These are phyloP conservation scores for Calyptomena viridis DNA, from an alignment of 2,113 vertebrate species.

Conservation along the genomic window DNA sequence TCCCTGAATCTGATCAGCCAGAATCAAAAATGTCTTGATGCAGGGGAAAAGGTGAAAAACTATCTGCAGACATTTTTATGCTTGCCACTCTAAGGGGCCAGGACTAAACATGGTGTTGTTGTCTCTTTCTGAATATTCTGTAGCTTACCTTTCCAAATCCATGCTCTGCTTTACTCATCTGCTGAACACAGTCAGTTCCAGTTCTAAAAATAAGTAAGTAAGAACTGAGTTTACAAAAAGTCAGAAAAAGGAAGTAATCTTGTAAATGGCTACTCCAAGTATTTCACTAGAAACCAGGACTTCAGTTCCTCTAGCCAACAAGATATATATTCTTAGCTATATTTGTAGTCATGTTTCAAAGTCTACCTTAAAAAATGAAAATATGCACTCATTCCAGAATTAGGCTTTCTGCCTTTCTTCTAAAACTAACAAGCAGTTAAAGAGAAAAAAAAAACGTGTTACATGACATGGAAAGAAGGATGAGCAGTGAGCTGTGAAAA, in stretches of 20 bases:
- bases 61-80: not conserved
- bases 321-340: not conserved
- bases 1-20: not conserved
- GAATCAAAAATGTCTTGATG: not conserved
- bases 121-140: not conserved
- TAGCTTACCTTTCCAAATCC: not conserved
- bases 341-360: not conserved
- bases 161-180: not conserved
- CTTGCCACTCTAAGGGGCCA: not conserved
- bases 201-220: not conserved
- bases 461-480: not conserved
- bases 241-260: not conserved
- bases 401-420: not conserved
- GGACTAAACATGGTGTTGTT: not conserved
- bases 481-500: not conserved
- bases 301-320: not conserved
- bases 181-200: not conserved
- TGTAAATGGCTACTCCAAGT: not conserved
- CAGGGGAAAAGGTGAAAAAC: not conserved
- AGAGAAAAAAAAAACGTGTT: not conserved
- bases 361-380: not conserved
- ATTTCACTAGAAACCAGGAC: not conserved
- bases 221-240: not conserved
- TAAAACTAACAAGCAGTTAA: not conserved
- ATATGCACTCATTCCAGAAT: not conserved